A percentile compares a stretch with the other conserved stretches of the same genome.
Conservation (phyloP, 2,797 vertebrate species). For the Cuniculus paca region DNA sequence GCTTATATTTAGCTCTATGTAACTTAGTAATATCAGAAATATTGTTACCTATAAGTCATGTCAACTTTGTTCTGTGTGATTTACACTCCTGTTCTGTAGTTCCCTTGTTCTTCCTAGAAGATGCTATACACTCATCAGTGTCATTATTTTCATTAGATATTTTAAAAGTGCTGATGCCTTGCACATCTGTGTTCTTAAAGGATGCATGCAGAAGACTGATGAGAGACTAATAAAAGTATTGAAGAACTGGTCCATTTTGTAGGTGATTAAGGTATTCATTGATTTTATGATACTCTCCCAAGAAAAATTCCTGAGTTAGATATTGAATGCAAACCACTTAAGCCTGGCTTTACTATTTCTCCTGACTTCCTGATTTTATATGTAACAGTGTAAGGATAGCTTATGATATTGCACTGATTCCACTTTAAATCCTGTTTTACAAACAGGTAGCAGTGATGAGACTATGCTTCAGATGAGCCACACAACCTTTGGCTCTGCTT, state of each 20-base stretch:
- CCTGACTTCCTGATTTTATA: slow-evolving; percentile 76
- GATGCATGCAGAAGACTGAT: neutral
- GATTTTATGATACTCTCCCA: slow-evolving; percentile 55
- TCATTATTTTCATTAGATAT: slow-evolving; percentile 18
- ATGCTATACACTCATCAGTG: neutral
- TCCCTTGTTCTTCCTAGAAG: neutral
- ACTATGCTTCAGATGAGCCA: neutral
- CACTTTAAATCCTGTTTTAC: slow-evolving; percentile 80
- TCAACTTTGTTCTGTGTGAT: neutral
- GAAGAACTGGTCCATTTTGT: slow-evolving; percentile 39
- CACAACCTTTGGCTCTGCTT: neutral
- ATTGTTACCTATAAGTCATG: neutral
- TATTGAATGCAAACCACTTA: slow-evolving; percentile 66
- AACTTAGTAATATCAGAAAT: neutral
- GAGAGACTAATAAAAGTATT: slow-evolving; percentile 51
- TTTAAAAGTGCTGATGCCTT: neutral
- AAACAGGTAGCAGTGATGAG: slow-evolving; percentile 82
- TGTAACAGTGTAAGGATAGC: slow-evolving; percentile 68
- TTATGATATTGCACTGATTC: slow-evolving; percentile 72
- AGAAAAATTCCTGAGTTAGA: slow-evolving; percentile 48
- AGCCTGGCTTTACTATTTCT: slow-evolving; percentile 46
- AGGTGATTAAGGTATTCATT: neutral
- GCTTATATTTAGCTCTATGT: neutral
- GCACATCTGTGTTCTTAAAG: neutral
- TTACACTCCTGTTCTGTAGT: neutral